A percentile compares a stretch with the other conserved stretches of the same genome.
Evolutionary conservation across 2,113 vertebrate genomes (phyloP).

Genomic region (Ammodytes dubius): DNA sequence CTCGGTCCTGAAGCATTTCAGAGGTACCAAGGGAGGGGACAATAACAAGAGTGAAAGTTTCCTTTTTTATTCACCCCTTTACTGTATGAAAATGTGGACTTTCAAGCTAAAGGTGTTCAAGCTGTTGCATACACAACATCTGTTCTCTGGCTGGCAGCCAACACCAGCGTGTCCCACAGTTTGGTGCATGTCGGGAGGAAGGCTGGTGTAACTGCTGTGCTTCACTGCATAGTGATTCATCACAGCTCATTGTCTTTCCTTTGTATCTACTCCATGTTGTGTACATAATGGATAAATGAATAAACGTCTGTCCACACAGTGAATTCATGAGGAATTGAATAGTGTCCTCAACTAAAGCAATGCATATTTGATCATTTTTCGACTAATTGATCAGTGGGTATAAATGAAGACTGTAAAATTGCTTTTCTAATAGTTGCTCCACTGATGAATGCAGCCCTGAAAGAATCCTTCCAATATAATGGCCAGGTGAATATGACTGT

Average conservation of each 20-base stretch:
- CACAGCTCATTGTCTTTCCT: conserved; percentile 1
- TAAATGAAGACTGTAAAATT: background rate
- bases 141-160: conserved; percentile 48
- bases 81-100: conserved; percentile 4
- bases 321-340: background rate
- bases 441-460: background rate
- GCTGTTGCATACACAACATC: conserved; percentile 25
- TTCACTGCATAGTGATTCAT: background rate
- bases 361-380: background rate
- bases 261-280: background rate
- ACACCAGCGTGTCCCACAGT: conserved; percentile 9
- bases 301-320: background rate
- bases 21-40: conserved; percentile 8
- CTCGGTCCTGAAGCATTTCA: conserved; percentile 35
- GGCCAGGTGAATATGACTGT: background rate
- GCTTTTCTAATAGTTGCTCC: background rate
- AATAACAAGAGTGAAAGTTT: conserved; percentile 11
- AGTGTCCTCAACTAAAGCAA: background rate
- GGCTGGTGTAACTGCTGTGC: conserved; percentile 5
- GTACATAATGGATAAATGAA: background rate
- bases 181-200: background rate
- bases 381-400: background rate
- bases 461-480: background rate
- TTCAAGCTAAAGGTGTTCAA: conserved; percentile 33
- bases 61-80: background rate